A percentile compares a stretch with the other conserved stretches of the same genome.
These are phyloP conservation scores for Corvus moneduloides DNA, from an alignment of 2,113 vertebrate genomes.

Conservation along the genomic window DNA sequence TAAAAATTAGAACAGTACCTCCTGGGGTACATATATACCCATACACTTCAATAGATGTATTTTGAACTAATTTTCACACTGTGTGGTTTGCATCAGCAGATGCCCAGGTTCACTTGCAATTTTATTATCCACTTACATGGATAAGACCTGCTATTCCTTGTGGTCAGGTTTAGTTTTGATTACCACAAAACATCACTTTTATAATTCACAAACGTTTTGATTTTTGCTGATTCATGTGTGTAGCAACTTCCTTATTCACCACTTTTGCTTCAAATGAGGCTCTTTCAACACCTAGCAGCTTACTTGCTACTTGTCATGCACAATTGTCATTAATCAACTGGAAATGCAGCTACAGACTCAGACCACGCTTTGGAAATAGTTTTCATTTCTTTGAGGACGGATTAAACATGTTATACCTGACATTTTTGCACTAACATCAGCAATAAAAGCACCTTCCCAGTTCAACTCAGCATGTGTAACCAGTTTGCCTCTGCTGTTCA, in stretches of 20 bases:
- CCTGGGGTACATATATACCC: neutral
- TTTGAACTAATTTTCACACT: neutral
- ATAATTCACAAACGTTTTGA: neutral
- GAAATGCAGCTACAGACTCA: neutral
- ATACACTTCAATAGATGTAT: neutral
- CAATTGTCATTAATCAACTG: neutral
- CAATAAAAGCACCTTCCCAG: neutral
- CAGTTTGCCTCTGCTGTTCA: neutral
- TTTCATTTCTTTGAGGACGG: neutral
- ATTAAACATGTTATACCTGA: neutral
- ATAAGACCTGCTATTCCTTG: neutral
- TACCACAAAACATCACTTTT: neutral
- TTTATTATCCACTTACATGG: neutral
- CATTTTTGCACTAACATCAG: neutral
- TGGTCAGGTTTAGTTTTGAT: neutral
- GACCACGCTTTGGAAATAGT: neutral
- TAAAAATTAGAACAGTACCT: neutral
- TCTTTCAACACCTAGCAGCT: neutral
- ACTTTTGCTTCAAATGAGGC: neutral
- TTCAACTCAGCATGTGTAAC: neutral
- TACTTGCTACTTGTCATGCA: neutral
- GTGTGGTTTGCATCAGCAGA: neutral
- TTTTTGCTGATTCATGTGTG: neutral
- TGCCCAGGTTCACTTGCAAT: neutral
- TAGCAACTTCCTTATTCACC: neutral